A percentile compares a stretch with the other conserved stretches of the same genome.
Conservation (phyloP, 1,140 invertebrate genomes). For the Drosophila truncata region DNA sequence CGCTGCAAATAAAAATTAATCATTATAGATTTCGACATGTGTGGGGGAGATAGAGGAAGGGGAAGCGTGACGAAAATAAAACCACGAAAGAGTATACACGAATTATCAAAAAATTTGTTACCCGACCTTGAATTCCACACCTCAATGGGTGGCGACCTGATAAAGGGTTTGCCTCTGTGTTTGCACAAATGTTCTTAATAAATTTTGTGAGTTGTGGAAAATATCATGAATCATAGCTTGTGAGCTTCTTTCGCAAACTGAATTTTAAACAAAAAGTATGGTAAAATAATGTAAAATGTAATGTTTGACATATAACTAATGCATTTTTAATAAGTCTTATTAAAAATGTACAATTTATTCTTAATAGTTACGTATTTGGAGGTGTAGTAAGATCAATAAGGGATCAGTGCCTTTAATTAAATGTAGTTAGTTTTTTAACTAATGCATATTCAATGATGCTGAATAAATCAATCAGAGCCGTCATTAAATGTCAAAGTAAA, state of each 20-base stretch:
- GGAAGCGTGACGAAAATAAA: constrained; percentile 33
- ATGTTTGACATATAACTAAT: neutral
- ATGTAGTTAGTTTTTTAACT: neutral
- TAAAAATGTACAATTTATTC: neutral
- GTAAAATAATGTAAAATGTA: neutral
- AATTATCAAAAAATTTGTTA: constrained; percentile 19
- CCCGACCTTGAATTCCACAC: constrained; percentile 49
- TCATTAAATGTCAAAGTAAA: no score
- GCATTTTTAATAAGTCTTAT: neutral
- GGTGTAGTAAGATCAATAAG: neutral
- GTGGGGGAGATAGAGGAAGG: neutral
- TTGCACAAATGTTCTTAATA: constrained; percentile 14
- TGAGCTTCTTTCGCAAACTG: neutral
- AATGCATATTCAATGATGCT: neutral
- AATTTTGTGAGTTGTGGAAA: no score
- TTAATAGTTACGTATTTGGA: neutral
- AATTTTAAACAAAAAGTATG: neutral
- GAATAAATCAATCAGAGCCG: neutral
- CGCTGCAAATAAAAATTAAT: constrained; percentile 76
- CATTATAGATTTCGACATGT: constrained; percentile 54
- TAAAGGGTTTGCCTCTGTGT: constrained; percentile 17
- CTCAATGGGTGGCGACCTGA: constrained; percentile 3
- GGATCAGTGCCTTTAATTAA: neutral
- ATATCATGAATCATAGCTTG: neutral
- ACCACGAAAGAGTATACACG: constrained; percentile 13